phyloP scores from a whole-genome alignment of 2,113 vertebrate genomes.

The Columba janthina region DNA sequence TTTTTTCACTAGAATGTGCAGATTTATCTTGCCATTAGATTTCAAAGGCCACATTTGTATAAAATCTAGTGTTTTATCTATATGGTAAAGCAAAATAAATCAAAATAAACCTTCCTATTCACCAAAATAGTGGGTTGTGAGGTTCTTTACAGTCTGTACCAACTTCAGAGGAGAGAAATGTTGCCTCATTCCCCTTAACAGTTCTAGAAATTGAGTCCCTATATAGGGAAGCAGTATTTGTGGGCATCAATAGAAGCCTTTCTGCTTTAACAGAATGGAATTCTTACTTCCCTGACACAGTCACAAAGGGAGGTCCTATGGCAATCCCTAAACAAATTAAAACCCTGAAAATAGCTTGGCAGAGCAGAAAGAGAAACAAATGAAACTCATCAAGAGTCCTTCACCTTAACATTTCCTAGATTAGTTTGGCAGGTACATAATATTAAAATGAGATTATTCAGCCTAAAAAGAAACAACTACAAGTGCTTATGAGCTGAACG shows the following conservation, averaged over 20 bases:
- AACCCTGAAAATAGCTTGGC: background rate
- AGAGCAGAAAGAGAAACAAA: background rate
- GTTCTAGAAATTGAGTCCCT: background rate
- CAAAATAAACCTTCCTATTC: background rate
- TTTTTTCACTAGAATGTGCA: background rate
- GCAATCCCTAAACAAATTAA: background rate
- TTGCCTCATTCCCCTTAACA: background rate
- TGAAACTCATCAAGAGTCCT: background rate
- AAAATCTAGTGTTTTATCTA: background rate
- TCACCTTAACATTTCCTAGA: background rate
- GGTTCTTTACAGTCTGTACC: background rate
- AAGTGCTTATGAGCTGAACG: background rate
- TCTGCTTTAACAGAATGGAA: background rate
- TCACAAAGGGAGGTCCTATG: background rate
- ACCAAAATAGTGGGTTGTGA: background rate
- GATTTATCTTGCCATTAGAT: background rate
- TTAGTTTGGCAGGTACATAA: background rate
- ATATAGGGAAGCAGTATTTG: background rate
- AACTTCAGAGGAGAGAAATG: background rate
- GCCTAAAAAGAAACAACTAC: background rate
- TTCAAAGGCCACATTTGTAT: background rate
- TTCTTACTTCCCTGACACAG: background rate
- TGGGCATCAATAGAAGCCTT: background rate
- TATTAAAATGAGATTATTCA: background rate
- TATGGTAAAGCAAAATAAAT: background rate